These are phyloP conservation scores for Brachyistius frenatus DNA, from an alignment of 2,113 vertebrate genomes.

Conservation along the genomic window DNA sequence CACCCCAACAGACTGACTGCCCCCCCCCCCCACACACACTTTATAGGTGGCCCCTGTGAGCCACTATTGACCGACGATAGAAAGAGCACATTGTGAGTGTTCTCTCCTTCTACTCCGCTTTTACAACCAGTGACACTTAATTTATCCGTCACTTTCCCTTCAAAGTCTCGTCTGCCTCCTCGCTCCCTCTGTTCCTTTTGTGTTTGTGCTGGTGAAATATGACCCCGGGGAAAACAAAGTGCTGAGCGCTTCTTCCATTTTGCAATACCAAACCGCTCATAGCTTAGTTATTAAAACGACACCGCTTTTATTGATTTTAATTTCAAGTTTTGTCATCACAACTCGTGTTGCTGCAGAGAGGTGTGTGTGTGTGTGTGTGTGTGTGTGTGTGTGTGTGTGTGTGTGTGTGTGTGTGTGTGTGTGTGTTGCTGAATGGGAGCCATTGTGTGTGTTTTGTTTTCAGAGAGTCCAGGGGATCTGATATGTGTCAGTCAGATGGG, in stretches of 20 bases:
- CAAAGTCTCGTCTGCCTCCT: conserved; percentile 5
- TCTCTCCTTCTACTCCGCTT: conserved; percentile 2
- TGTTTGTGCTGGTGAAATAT: conserved; percentile 22
- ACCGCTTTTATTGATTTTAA: conserved; percentile 41
- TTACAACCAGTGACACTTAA: conserved; percentile 2
- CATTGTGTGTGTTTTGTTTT: conserved; percentile 56
- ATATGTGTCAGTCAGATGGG: conserved; percentile 55
- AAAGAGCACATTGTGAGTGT: conserved; percentile 32
- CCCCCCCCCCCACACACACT: neutral
- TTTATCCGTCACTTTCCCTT: conserved; percentile 30
- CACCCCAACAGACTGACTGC: neutral
- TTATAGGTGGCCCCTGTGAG: conserved; percentile 17
- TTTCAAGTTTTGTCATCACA: conserved; percentile 17
- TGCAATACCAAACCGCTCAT: conserved; percentile 11
- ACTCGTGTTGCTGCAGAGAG: neutral
- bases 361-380: conserved; percentile 7
- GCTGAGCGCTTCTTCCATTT: neutral
- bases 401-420: conserved; percentile 3
- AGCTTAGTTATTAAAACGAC: conserved; percentile 28
- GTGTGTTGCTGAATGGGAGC: conserved; percentile 58
- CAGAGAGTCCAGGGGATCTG: conserved; percentile 47
- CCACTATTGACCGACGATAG: conserved; percentile 8
- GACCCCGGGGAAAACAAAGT: neutral
- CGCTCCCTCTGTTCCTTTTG: neutral
- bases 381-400: conserved; percentile 20